A percentile compares a stretch with the other conserved stretches of the same genome.
Evolutionary conservation across 2,113 vertebrate genomes (phyloP).

Genomic region (Ia io): DNA sequence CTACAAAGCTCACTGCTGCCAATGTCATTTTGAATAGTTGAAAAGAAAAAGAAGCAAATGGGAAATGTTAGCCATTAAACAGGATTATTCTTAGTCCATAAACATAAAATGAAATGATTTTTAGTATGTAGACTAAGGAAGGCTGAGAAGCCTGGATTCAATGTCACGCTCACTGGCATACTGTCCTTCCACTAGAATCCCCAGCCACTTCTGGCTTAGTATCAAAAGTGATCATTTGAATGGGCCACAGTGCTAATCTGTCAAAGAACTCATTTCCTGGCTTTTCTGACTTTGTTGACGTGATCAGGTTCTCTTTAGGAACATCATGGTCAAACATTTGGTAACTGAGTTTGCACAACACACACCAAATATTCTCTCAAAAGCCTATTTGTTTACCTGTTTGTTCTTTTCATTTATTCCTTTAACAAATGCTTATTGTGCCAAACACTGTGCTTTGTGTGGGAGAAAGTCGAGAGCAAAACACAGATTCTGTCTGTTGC

Average conservation of each 20-base stretch:
- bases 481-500: not conserved
- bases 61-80: not conserved
- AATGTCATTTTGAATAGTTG: not conserved
- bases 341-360: not conserved
- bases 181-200: not conserved
- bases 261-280: not conserved
- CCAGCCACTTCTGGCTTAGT: not conserved
- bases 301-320: not conserved
- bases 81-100: not conserved
- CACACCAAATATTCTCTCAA: not conserved
- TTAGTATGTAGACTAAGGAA: not conserved
- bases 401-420: not conserved
- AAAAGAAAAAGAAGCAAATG: not conserved
- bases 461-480: not conserved
- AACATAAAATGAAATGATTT: not conserved
- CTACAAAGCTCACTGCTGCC: not conserved
- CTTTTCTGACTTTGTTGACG: not conserved
- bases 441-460: not conserved
- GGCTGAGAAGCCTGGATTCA: not conserved
- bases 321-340: too few relatives aligned
- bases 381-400: not conserved
- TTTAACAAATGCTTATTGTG: not conserved
- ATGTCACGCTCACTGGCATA: accelerated
- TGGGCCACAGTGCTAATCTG: not conserved
- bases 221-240: not conserved